Percentiles rank a stretch among this genome's conserved stretches.
Evolutionary conservation across 1,140 invertebrate species (phyloP).

Genomic region (Musca domestica): DNA sequence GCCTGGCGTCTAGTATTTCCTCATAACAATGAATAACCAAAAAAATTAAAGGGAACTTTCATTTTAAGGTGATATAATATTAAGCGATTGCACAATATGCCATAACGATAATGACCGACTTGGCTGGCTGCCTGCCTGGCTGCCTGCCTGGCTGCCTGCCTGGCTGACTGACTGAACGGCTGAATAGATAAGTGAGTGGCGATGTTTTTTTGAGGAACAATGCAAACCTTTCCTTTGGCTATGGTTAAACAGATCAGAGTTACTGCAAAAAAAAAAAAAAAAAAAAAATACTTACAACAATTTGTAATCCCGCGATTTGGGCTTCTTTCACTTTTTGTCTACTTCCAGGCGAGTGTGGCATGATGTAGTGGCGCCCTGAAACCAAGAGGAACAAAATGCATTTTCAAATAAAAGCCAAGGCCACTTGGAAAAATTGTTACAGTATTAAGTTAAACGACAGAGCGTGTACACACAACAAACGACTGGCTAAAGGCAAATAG

Average conservation of each 20-base stretch:
- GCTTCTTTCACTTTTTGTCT: slow-evolving; percentile 11
- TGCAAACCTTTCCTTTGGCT: slow-evolving; percentile 11
- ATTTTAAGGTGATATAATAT: slow-evolving; percentile 20
- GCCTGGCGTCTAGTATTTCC: no score
- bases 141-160: no score
- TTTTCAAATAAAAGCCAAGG: slow-evolving; percentile 24
- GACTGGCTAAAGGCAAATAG: neutral
- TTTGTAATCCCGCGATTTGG: no score
- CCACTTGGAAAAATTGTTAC: slow-evolving; percentile 12
- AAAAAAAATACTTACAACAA: neutral
- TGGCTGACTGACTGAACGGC: neutral
- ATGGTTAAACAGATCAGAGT: neutral
- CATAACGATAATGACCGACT: slow-evolving; percentile 1
- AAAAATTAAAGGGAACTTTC: slow-evolving; percentile 13
- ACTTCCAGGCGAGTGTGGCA: no score
- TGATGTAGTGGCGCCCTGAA: no score
- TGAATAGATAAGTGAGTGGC: no score
- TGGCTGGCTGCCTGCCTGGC: neutral
- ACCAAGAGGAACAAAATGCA: no score
- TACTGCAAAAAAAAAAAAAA: neutral
- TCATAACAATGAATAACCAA: no score
- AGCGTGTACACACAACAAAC: neutral
- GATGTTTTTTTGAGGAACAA: no score
- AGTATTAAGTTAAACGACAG: slow-evolving; percentile 17
- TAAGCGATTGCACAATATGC: slow-evolving; percentile 14